These are phyloP conservation scores for Endomychus coccineus DNA, from an alignment of 2,888 invertebrate genomes.

Conservation along the genomic window DNA sequence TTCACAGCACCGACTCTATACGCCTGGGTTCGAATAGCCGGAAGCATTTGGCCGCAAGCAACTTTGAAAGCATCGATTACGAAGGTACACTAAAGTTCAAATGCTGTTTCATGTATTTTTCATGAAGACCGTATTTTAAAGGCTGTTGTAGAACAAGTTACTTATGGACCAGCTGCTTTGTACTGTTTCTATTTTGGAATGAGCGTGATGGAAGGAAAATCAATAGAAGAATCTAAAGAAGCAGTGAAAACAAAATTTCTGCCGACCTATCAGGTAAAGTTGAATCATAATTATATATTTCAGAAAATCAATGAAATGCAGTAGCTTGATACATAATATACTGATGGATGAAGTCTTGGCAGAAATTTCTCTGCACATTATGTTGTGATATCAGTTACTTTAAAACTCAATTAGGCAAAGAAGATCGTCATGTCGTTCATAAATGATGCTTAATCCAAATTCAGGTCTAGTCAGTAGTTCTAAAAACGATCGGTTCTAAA, in stretches of 20 bases:
- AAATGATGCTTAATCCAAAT: too few relatives aligned
- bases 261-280: constrained; percentile 68
- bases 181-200: constrained; percentile 70
- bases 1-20: constrained; percentile 77
- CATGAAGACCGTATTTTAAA: constrained; percentile 27
- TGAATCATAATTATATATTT: too few relatives aligned
- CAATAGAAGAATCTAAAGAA: constrained; percentile 53
- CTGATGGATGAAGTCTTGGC: too few relatives aligned
- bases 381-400: too few relatives aligned
- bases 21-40: constrained; percentile 69
- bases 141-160: constrained; percentile 67
- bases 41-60: constrained; percentile 66
- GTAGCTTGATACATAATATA: too few relatives aligned
- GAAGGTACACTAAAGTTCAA: constrained; percentile 50
- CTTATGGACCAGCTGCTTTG: constrained; percentile 71
- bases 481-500: too few relatives aligned
- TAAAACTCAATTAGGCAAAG: too few relatives aligned
- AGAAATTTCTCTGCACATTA: too few relatives aligned
- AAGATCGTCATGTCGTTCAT: too few relatives aligned
- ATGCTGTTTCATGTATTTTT: background rate
- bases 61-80: constrained; percentile 62
- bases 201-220: constrained; percentile 64
- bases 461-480: too few relatives aligned
- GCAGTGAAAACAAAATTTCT: constrained; percentile 67
- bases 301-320: too few relatives aligned